A percentile compares a stretch with the other conserved stretches of the same genome.
phyloP scores from a whole-genome alignment of 2,113 vertebrate species.

The Xyliphius kryptos region DNA sequence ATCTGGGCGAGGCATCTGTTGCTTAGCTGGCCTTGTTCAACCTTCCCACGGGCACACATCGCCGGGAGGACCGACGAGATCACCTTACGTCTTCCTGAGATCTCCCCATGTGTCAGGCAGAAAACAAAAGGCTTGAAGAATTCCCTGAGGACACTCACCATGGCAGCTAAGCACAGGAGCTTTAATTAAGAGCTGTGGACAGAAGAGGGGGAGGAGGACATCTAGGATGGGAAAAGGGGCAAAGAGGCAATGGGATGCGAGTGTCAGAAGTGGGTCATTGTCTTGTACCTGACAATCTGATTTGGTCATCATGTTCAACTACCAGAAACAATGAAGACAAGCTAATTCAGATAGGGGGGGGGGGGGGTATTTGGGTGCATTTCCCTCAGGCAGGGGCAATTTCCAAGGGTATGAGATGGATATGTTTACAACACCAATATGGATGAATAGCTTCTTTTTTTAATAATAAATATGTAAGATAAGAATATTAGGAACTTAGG shows the following conservation, averaged over 20 bases:
- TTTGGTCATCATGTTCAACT: conserved; percentile 72
- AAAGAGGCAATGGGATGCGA: conserved; percentile 27
- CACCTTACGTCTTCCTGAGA: conserved; percentile 14
- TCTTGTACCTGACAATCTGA: conserved; percentile 74
- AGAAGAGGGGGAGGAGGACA: conserved; percentile 10
- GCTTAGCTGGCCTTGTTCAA: conserved; percentile 30
- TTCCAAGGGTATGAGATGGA: conserved; percentile 27
- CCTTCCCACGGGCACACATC: conserved; percentile 45
- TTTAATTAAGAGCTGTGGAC: conserved; percentile 67
- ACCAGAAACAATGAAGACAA: conserved; percentile 69
- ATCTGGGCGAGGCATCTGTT: conserved; percentile 54
- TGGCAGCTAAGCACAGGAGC: conserved; percentile 66
- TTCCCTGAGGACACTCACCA: conserved; percentile 56
- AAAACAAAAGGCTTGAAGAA: conserved; percentile 21
- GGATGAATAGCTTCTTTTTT: not conserved
- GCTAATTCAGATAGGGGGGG: conserved; percentile 58
- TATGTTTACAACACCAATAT: not conserved
- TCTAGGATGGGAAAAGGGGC: conserved; percentile 7
- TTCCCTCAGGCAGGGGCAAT: conserved; percentile 55
- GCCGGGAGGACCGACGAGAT: conserved; percentile 40
- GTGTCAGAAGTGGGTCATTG: conserved; percentile 71
- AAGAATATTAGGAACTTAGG: too few species aligned
- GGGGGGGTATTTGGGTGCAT: not conserved
- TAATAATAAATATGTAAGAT: not conserved
- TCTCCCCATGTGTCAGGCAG: conserved; percentile 14